Conservation (phyloP, 64 coral and sea anemone species). For the Anthopleura sola region DNA sequence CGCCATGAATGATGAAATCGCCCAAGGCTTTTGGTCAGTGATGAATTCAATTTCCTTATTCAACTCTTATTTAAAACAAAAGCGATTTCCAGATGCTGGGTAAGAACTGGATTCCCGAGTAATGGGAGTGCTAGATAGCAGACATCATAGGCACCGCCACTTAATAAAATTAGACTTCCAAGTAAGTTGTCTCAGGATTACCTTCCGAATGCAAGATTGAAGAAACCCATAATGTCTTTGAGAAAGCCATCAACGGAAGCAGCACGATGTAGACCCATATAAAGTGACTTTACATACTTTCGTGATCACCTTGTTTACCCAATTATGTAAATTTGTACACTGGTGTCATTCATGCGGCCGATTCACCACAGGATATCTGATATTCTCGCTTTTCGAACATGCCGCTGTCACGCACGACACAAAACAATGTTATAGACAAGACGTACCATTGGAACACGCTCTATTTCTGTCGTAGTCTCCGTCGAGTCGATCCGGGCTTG, state of each 20-base stretch:
- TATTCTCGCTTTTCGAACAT: slow-evolving; percentile 3
- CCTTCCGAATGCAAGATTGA: not conserved
- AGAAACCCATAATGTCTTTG: not conserved
- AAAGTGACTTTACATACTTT: not conserved
- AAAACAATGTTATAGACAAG: not conserved
- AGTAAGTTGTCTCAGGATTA: not conserved
- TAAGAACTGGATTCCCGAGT: not conserved
- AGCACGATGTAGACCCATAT: not conserved
- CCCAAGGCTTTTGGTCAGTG: slow-evolving; percentile 2
- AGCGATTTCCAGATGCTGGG: slow-evolving; percentile 10
- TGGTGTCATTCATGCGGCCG: slow-evolving; percentile 1
- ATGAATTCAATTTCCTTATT: slow-evolving; percentile 18
- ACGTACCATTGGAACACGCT: not conserved
- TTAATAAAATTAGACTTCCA: not conserved
- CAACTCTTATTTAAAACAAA: not conserved
- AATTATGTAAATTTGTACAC: slow-evolving; percentile 17
- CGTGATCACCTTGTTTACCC: slow-evolving; percentile 17
- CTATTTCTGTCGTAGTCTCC: not conserved
- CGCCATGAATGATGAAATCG: not conserved
- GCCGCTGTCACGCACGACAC: slow-evolving; percentile 11
- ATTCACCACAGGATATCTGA: slow-evolving; percentile 6
- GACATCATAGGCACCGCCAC: not conserved
- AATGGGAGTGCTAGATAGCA: not conserved
- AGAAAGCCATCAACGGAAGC: slow-evolving; percentile 11
- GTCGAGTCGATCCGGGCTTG: slow-evolving; percentile 7